phyloP scores from a whole-genome alignment of 2,888 invertebrate species.

The Noctua pronuba region DNA sequence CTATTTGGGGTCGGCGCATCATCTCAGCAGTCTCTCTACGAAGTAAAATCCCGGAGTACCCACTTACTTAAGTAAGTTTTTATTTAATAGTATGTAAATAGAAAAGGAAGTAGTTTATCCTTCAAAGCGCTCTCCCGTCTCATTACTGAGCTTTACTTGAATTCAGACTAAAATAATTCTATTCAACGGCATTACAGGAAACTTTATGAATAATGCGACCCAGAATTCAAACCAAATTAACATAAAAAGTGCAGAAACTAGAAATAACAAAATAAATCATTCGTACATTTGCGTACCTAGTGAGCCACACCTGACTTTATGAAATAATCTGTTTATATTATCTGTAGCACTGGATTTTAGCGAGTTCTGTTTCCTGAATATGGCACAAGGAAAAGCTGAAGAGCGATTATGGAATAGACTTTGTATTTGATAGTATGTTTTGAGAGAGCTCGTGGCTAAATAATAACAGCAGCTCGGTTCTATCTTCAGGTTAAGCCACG shows the following conservation, averaged over 20 bases:
- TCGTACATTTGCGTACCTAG: slow-evolving; percentile 20
- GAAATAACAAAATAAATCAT: slow-evolving; percentile 17
- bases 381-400: slow-evolving; percentile 4
- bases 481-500: too few relatives aligned
- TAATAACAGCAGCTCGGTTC: too few relatives aligned
- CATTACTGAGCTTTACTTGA: not conserved
- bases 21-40: too few relatives aligned
- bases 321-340: slow-evolving; percentile 56
- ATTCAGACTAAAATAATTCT: slow-evolving; percentile 4
- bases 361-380: slow-evolving; percentile 3
- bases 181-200: slow-evolving; percentile 5
- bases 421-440: not conserved
- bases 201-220: slow-evolving; percentile 32
- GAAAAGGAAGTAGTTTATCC: not conserved
- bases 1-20: too few relatives aligned
- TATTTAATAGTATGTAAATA: not conserved
- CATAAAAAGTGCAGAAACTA: slow-evolving; percentile 31
- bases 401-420: slow-evolving; percentile 4
- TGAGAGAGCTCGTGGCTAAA: too few relatives aligned
- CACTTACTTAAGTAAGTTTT: not conserved
- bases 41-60: not conserved
- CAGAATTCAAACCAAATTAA: slow-evolving; percentile 19
- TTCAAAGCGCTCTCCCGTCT: slow-evolving; percentile 2
- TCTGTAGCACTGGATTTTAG: slow-evolving; percentile 40
- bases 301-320: slow-evolving; percentile 50